Evolutionary conservation across 1,140 invertebrate species (phyloP).

Genomic region (Plectrocnemia conspersa): DNA sequence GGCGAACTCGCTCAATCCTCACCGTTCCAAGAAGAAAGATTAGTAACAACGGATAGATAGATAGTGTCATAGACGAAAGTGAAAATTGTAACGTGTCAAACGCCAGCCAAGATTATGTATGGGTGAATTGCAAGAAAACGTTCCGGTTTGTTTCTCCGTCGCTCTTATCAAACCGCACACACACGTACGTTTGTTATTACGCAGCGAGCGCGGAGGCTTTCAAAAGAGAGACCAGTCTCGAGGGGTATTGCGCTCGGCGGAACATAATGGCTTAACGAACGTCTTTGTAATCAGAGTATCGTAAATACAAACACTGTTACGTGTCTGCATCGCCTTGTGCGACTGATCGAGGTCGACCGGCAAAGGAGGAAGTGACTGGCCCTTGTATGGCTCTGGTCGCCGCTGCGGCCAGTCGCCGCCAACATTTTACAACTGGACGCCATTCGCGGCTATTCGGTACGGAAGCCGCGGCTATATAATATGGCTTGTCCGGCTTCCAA

Average conservation of each 20-base stretch:
- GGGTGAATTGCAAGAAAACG: background rate
- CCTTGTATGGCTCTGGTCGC: constrained; percentile 1
- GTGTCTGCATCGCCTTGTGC: no score
- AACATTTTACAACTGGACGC: no score
- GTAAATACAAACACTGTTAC: constrained; percentile 5
- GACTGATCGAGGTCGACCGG: constrained; percentile 1
- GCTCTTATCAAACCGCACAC: background rate
- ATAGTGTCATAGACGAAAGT: no score
- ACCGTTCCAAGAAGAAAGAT: no score
- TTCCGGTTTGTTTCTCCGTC: background rate
- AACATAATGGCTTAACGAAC: constrained; percentile 3
- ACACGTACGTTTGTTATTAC: constrained; percentile 1
- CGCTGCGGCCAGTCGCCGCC: no score
- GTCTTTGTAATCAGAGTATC: constrained; percentile 4
- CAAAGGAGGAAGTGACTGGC: constrained; percentile 3
- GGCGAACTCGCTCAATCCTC: no score
- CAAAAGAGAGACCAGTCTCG: constrained; percentile 1
- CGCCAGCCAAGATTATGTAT: no score
- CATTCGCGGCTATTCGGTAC: no score
- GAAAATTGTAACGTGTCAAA: no score
- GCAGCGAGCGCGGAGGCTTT: constrained; percentile 10
- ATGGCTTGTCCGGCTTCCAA: no score
- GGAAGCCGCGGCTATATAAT: no score
- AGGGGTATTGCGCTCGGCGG: constrained; percentile 1
- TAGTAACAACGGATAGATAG: no score